Evolutionary conservation across 1,140 invertebrate genomes (phyloP), one percentile per base, ranked within the genome.

Genomic region (Drosophila yakuba): DNA sequence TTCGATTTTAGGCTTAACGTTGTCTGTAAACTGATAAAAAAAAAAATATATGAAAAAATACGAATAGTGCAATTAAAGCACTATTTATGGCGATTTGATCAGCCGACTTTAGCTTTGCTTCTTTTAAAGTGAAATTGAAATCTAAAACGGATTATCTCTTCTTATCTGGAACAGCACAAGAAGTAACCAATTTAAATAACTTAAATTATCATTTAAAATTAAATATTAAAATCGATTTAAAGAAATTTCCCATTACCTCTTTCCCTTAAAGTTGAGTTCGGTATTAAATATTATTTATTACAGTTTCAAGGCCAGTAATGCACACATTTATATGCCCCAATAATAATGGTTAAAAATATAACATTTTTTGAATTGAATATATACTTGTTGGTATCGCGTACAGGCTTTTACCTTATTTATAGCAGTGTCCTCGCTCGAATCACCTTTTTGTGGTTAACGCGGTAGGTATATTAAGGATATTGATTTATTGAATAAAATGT

Each of bases 281-380:
- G 6, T 45, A 60, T 76, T 76, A 41, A 60, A 52, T 73, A 58
- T 64, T 77, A 35, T 84, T 85, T 84, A 85, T 84, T 84, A 77
- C 56, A 52, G 36, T 67, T 76, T 66, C 39, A 84, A 63, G 81
- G 81, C 67, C 83, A 84, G 59, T 80, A 84, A 77, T 85, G 85
- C 81, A 84, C 74, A 51, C 59, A 76, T 74, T 66, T 50, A 67
- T 67, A 39, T 36, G 36, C 51, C 51, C 50, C 45, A 39, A 60
- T 83, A 55, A 51, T 51, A 41, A 66, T 50, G 36, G 52, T 74
- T 72, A 44, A 36, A 45, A 80, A 61, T 64, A 77, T 74, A 69
- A 77, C 77, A 80, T 74, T 28, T 25, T 25, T 25, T 50, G 35
- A 51, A 38, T 35, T 12, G 50, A 84, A 69, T 79, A 66, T 48